Evolutionary conservation across 2,113 vertebrate species (phyloP), one percentile per base, ranked within the genome.

Genomic region (Aegotheles bennettii): DNA sequence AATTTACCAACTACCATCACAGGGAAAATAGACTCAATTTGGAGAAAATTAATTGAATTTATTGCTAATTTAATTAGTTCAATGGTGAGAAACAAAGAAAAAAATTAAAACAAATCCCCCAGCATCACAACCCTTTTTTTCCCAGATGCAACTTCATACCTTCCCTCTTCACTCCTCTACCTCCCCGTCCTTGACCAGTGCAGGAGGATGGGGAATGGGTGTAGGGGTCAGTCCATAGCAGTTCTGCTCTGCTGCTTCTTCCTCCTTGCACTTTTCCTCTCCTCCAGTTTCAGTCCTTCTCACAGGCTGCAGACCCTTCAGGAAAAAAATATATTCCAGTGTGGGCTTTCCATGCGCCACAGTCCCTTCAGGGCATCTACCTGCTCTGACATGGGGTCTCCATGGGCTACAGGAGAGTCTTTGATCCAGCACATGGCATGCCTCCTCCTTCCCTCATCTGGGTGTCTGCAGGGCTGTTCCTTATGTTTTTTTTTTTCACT

Each of bases 321-420:
- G 13, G 45, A 71, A 78, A 65, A 82, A 71, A 26, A 7, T 40
- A 40, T 60, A 29, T 23, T 78, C 25, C 31, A 29, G 6, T 16
- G 10, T 31, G 13, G 15, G 6, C 10, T 51, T 8, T 51, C 24
- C 26, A 31, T 8, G 4, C 6, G 9, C 6, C 18, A 35, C 33
- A 13, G n/a, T 24, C 71, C n/a, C 43, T 78, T 78, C 25, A 67
- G 51, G 51, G 3, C 24, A 50, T 57, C 9, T 9, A 40, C 20
- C 13, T 36, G 18, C 24, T 35, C 14, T 4, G 7, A 42, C 0
- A 1, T 8, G 4, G 16, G 10, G 7, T 57, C 10, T 23, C 40
- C 11, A 28, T 45, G 17, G 16, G 7, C 14, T 53, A 6, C 24
- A 40, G n/a, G 50, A 26, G 5, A 21, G n/a, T n/a, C 15, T 35